Evolutionary conservation across 2,888 invertebrate species (phyloP).

Genomic region (Nomada goodeniana): DNA sequence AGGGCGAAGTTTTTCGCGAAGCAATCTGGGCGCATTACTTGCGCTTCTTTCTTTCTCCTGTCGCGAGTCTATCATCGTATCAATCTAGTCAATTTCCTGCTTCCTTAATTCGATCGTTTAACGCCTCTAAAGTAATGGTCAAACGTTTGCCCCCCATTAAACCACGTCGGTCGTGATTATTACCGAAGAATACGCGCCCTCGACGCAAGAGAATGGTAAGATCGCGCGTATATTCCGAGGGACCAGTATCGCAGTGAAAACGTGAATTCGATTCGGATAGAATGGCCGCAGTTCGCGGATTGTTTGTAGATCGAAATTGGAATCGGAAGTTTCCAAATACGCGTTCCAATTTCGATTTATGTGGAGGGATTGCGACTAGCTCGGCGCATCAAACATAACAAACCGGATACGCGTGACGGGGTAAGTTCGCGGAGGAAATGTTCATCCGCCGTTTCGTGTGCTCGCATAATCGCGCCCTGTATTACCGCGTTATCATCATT

Average conservation of each 20-base stretch:
- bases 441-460: neutral
- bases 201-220: neutral
- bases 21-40: too few relatives aligned
- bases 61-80: neutral
- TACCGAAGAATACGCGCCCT: neutral
- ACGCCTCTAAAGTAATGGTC: neutral
- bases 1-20: neutral
- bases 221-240: neutral
- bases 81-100: neutral
- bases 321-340: slow-evolving; percentile 58
- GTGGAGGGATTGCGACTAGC: slow-evolving; percentile 41
- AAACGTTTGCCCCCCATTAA: neutral
- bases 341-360: slow-evolving; percentile 47
- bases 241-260: slow-evolving; percentile 4
- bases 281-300: slow-evolving; percentile 23
- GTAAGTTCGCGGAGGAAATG: slow-evolving; percentile 16
- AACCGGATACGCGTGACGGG: neutral
- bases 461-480: neutral
- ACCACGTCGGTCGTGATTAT: neutral
- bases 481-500: neutral
- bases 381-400: slow-evolving; percentile 33
- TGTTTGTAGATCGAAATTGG: slow-evolving; percentile 59
- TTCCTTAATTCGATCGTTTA: neutral
- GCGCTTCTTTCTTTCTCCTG: neutral
- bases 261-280: slow-evolving; percentile 28